A percentile compares a stretch with the other conserved stretches of the same genome.
These are phyloP conservation scores for Pristiophorus japonicus DNA, from an alignment of 2,113 vertebrate species.

Conservation along the genomic window DNA sequence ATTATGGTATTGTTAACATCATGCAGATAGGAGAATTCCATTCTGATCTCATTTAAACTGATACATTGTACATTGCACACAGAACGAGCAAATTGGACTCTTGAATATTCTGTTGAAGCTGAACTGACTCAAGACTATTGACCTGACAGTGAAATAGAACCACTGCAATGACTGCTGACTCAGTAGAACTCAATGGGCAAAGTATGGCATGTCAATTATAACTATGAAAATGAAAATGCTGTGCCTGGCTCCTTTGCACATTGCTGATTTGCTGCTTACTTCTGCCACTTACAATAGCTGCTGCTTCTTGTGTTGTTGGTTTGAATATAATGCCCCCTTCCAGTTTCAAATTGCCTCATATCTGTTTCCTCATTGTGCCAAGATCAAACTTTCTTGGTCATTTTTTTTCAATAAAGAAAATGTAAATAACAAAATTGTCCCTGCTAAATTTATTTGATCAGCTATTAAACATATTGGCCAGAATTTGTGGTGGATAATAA, in stretches of 20 bases:
- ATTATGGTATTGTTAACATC: not conserved
- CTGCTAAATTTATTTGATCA: too few species aligned
- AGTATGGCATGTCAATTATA: slow-evolving; percentile 3
- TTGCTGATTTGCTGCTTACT: not conserved
- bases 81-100: not conserved
- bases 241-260: not conserved
- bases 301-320: not conserved
- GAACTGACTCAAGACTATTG: slow-evolving; percentile 3
- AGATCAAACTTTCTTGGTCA: too few species aligned
- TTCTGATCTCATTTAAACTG: not conserved
- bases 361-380: too few species aligned
- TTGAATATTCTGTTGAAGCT: not conserved
- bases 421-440: too few species aligned
- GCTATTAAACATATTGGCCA: too few species aligned
- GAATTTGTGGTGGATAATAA: too few species aligned
- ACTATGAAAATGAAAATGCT: not conserved
- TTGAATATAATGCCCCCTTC: not conserved
- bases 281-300: not conserved
- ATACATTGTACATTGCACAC: not conserved
- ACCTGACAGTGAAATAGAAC: slow-evolving; percentile 9
- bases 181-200: not conserved
- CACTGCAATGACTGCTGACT: not conserved
- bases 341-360: not conserved
- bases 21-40: not conserved
- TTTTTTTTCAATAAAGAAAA: too few species aligned